These are phyloP conservation scores for Riptortus pedestris DNA, from an alignment of 1,140 invertebrate genomes.

Conservation along the genomic window DNA sequence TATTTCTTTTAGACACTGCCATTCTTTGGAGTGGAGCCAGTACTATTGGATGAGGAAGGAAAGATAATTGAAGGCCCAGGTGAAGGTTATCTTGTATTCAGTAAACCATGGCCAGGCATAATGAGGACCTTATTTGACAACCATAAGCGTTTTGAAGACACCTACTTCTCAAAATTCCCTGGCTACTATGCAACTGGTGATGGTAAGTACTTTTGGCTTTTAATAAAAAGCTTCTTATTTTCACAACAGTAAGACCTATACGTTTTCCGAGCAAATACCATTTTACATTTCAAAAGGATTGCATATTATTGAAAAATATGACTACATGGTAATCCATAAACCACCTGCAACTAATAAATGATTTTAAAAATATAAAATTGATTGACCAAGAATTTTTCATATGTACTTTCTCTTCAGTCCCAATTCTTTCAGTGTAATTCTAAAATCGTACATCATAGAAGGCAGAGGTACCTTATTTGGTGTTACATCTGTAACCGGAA, in stretches of 20 bases:
- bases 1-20: conserved; percentile 66
- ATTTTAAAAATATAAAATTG: no score
- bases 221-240: background rate
- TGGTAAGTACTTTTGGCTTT: conserved; percentile 48
- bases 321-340: no score
- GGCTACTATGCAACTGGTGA: conserved; percentile 97
- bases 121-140: conserved; percentile 89
- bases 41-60: conserved; percentile 78
- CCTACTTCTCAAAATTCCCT: conserved; percentile 91
- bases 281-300: no score
- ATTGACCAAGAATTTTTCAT: no score
- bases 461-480: no score
- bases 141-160: conserved; percentile 84
- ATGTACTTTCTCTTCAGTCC: no score
- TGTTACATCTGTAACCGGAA: no score
- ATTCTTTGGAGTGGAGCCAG: conserved; percentile 90
- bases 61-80: conserved; percentile 74
- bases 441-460: no score
- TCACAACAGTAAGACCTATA: background rate
- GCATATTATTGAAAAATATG: no score
- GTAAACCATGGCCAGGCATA: conserved; percentile 91
- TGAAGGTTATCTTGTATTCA: conserved; percentile 89
- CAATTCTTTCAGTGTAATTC: no score
- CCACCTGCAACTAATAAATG: no score
- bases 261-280: background rate